Evolutionary conservation across 1,140 invertebrate genomes (phyloP).

Genomic region (Drosophila kepulauana): DNA sequence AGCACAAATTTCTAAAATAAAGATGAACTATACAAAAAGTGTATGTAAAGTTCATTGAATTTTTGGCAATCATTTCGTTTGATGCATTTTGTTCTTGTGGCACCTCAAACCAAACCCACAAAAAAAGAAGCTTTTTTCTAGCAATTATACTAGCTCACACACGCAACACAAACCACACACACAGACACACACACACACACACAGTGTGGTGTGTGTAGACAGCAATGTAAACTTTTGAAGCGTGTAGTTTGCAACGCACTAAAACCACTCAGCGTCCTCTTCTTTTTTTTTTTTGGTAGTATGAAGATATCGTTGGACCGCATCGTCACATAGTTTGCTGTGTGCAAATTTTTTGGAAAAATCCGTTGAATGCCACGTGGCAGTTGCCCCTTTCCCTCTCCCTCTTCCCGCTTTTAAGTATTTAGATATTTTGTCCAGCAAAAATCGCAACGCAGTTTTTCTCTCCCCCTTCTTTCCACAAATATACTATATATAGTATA

Average conservation of each 20-base stretch:
- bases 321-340: slow-evolving; percentile 60
- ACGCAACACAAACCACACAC: slow-evolving; percentile 25
- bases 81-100: not conserved
- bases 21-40: no score
- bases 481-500: no score
- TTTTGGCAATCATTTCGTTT: not conserved
- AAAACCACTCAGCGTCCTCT: slow-evolving; percentile 11
- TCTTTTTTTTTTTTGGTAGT: not conserved
- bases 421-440: slow-evolving; percentile 66
- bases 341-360: slow-evolving; percentile 48
- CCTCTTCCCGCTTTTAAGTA: slow-evolving; percentile 40
- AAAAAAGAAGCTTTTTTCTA: slow-evolving; percentile 21
- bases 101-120: not conserved
- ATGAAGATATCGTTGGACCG: slow-evolving; percentile 18
- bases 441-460: slow-evolving; percentile 50
- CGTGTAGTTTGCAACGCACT: slow-evolving; percentile 54
- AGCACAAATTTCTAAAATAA: no score
- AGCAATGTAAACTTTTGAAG: slow-evolving; percentile 57
- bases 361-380: slow-evolving; percentile 57
- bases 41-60: not conserved
- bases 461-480: no score
- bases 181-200: slow-evolving; percentile 32
- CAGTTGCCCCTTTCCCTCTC: not conserved
- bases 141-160: slow-evolving; percentile 58
- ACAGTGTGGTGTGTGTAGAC: not conserved